Conservation (phyloP, 2,888 invertebrate species). For the Metalampra italica region DNA sequence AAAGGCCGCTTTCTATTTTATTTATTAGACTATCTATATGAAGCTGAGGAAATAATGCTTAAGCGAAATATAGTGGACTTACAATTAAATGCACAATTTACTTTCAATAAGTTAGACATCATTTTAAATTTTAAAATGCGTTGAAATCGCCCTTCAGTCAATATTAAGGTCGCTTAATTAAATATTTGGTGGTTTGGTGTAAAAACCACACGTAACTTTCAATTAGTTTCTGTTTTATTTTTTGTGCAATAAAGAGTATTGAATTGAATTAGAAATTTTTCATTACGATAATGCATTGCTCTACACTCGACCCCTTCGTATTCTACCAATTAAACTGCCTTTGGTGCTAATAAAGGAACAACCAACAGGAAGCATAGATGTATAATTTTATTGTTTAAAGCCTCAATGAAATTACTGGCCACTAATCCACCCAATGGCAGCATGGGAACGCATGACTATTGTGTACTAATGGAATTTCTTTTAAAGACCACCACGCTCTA, state of each 20-base stretch:
- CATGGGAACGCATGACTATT: slow-evolving; percentile 37
- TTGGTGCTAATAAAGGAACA: slow-evolving; percentile 18
- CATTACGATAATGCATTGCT: neutral
- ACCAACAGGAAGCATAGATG: slow-evolving; percentile 43
- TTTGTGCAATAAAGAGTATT: no score
- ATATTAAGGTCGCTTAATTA: no score
- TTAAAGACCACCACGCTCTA: slow-evolving; percentile 27
- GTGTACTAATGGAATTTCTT: slow-evolving; percentile 41
- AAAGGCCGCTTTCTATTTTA: slow-evolving; percentile 39
- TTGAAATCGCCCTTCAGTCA: no score
- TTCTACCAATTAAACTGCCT: neutral
- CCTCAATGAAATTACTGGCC: slow-evolving; percentile 28
- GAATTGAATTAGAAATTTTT: no score
- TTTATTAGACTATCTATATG: neutral
- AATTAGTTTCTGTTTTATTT: no score
- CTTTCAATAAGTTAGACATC: neutral
- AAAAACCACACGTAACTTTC: no score
- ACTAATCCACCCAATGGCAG: slow-evolving; percentile 30
- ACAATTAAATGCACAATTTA: neutral
- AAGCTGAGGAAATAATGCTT: no score
- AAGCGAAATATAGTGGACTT: neutral
- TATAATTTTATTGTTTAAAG: slow-evolving; percentile 46
- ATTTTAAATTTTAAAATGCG: no score
- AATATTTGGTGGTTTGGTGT: no score
- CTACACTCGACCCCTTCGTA: neutral